Evolutionary conservation across 2,888 invertebrate genomes (phyloP), one percentile per base, ranked within the genome.

Genomic region (Baronia brevicornis): DNA sequence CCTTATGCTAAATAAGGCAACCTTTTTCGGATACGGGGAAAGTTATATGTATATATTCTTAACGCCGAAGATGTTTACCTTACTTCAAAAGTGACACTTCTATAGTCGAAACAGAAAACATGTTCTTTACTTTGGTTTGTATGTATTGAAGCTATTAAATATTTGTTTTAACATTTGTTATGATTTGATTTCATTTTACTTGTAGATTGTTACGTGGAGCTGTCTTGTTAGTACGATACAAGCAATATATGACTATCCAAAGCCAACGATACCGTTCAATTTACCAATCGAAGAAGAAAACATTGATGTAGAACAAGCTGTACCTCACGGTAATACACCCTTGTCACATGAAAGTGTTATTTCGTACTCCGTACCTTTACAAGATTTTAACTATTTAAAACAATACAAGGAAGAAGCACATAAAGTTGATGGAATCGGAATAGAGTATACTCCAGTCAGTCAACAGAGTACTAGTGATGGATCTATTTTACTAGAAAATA

Each of bases 1-100:
- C 54, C 59, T 61, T 67, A 72, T 66, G 60, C 58, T 49, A 64
- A 70, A 61, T 60, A 47, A 48, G 51, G 50, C 54, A 60, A 54
- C 46, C 43, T 41, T 44, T 46, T 48, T 52, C 45, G 50, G 40
- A 50, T 37, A 55, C 41, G 51, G 64, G 54, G 69, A 71, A 70
- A 72, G 68, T 54, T 66, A 72, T 67, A 18, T 9, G 23, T 36
- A 73, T 62, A 68, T 60, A 62, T 28, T 39, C 39, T 36, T 54
- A 54, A 58, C 54, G 46, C 39, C 41, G 5, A 41, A 39, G 36
- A 46, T 24, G 39, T 27, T 28, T 36, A 28, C 45, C 43, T 54
- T 66, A 70, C 60, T 63, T 54, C 31, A 36, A 51, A 44, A 40
- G 43, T 46, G 48, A 36, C 44, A 36, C 19, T 33, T 37, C 25